Percentiles rank a stretch among this genome's conserved stretches.
Evolutionary conservation across 2,113 vertebrate genomes (phyloP).

Genomic region (Nipponia nippon): DNA sequence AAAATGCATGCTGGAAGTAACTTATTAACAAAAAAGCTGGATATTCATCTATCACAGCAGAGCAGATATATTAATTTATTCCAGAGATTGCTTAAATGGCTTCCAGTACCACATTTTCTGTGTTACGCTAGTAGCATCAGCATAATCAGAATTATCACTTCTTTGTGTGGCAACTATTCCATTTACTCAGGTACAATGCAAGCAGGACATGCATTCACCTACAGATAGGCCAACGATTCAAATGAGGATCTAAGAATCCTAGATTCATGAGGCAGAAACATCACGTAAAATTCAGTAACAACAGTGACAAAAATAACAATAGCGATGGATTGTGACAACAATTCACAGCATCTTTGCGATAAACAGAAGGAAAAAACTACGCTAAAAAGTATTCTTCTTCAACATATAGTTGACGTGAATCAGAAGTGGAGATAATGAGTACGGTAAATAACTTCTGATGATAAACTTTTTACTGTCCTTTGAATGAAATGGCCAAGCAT

Average conservation of each 20-base stretch:
- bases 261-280: not conserved
- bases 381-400: not conserved
- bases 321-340: not conserved
- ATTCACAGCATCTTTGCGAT: not conserved
- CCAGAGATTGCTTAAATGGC: not conserved
- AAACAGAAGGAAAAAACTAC: not conserved
- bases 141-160: not conserved
- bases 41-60: not conserved
- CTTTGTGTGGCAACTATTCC: not conserved
- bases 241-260: not conserved
- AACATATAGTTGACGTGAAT: not conserved
- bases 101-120: not conserved
- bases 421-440: not conserved
- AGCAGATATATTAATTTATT: not conserved
- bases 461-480: slow-evolving; percentile 27
- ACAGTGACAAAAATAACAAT: not conserved
- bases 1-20: not conserved
- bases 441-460: slow-evolving; percentile 19
- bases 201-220: not conserved
- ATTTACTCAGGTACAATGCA: not conserved
- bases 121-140: not conserved
- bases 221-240: not conserved
- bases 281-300: not conserved
- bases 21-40: not conserved
- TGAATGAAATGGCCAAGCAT: slow-evolving; percentile 62